Evolutionary conservation across 2,888 invertebrate genomes (phyloP), one percentile per base, ranked within the genome.

Genomic region (Argyresthia goedartella): DNA sequence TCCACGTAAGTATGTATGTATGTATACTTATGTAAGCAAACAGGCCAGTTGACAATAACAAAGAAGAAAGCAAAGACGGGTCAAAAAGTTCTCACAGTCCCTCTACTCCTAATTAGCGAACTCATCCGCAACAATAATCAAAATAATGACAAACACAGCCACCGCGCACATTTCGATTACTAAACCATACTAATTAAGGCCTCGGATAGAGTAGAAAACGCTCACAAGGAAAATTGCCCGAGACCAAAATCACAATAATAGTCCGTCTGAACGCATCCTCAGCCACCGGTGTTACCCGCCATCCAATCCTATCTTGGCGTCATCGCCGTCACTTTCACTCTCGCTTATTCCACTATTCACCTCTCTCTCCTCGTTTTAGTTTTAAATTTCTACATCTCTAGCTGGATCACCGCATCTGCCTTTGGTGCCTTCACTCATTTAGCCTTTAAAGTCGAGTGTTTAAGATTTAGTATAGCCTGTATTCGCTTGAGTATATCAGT

Each of bases 81-180:
- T 44, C 6, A 44, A 73, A 14, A 10, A 14, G 50, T 51, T 52
- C 52, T 52, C 52, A 52, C 52, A 52, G 47, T 52, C 13, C 25
- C 39, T n/a, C 3, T 11, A 51, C n/a, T 14, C 11, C 47, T 49
- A 54, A 54, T 54, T 54, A 54, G 51, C 49, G 25, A 46, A 14
- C 39, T n/a, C 50, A 50, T 52, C 48, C 48, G 33, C 52, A 49
- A 47, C 47, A 45, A 54, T 73, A 81, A 84, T 81, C 79, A 80
- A 75, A 75, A 77, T 81, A 81, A 82, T 81, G 71, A 76, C 66
- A 60, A 64, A 57, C 57, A 52, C 57, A 60, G 56, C 72, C 75
- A 71, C 79, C 75, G 74, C 75, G 65, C 66, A 69, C 67, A 71
- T 73, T 81, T 81, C 80, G 81, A 81, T 81, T 80, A 78, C 76